These are phyloP conservation scores for Antennarius maculatus DNA, from an alignment of 2,797 vertebrate species.

Conservation along the genomic window DNA sequence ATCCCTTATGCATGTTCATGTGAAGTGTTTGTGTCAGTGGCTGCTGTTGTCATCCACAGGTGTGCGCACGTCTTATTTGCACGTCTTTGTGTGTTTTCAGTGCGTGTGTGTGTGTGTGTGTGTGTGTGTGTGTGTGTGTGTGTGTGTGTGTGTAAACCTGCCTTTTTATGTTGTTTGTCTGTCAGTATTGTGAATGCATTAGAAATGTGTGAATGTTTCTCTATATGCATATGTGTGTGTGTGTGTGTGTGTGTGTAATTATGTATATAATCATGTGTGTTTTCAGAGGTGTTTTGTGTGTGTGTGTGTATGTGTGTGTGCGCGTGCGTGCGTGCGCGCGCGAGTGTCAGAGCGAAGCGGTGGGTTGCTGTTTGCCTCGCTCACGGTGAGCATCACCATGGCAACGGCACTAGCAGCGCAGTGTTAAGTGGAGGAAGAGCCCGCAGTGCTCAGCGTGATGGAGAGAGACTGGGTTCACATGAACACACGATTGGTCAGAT, in stretches of 20 bases:
- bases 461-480: constrained; percentile 26
- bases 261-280: constrained; percentile 2
- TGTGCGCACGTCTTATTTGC: too few species aligned
- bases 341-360: constrained; percentile 74
- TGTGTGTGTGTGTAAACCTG: too few species aligned
- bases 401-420: constrained; percentile 80
- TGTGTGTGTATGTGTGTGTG: constrained; percentile 2
- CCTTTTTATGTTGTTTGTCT: too few species aligned
- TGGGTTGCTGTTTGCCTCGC: constrained; percentile 78
- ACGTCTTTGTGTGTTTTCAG: too few species aligned
- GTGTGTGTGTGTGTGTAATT: constrained; percentile 25
- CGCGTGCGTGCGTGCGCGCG: neutral
- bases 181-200: too few species aligned
- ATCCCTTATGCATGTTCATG: too few species aligned
- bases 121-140: too few species aligned
- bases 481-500: constrained; percentile 27
- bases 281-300: neutral
- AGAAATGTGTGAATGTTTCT: too few species aligned
- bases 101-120: too few species aligned
- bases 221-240: neutral
- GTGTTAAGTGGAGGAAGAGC: constrained; percentile 79
- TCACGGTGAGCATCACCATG: constrained; percentile 77
- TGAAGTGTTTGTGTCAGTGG: too few species aligned
- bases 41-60: too few species aligned
- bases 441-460: constrained; percentile 58